Evolutionary conservation across 1,140 invertebrate species (phyloP).

Genomic region (Trichonephila clavipes): DNA sequence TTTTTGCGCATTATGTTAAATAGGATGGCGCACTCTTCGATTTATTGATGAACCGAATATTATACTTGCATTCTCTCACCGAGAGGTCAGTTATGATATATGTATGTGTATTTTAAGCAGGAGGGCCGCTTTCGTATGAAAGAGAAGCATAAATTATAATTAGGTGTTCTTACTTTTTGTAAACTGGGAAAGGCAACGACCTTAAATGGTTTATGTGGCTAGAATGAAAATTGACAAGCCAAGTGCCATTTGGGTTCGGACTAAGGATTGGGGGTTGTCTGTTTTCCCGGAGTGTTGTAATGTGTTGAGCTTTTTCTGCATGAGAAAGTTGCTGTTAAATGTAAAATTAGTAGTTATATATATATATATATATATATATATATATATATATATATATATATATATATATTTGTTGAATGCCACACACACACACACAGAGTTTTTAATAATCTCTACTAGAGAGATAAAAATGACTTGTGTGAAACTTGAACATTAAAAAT

Average conservation of each 20-base stretch:
- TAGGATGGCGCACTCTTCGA: neutral
- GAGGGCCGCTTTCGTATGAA: neutral
- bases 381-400: too few species aligned
- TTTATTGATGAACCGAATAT: conserved; percentile 8
- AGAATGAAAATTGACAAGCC: neutral
- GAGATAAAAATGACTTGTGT: too few species aligned
- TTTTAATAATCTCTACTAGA: too few species aligned
- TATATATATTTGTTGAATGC: too few species aligned
- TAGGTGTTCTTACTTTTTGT: neutral
- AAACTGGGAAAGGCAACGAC: neutral
- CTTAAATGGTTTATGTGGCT: neutral
- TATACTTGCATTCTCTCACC: neutral
- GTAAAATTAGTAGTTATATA: too few species aligned
- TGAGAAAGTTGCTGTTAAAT: too few species aligned
- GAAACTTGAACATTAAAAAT: too few species aligned
- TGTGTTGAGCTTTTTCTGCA: too few species aligned
- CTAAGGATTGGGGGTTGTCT: neutral
- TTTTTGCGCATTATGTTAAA: neutral
- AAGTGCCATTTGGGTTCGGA: neutral
- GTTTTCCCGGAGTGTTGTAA: too few species aligned
- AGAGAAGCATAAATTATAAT: neutral
- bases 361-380: too few species aligned
- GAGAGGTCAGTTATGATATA: neutral
- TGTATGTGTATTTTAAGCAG: neutral
- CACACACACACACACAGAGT: too few species aligned